phyloP scores from a whole-genome alignment of 2,797 vertebrate species.

The Urophycis tenuis region DNA sequence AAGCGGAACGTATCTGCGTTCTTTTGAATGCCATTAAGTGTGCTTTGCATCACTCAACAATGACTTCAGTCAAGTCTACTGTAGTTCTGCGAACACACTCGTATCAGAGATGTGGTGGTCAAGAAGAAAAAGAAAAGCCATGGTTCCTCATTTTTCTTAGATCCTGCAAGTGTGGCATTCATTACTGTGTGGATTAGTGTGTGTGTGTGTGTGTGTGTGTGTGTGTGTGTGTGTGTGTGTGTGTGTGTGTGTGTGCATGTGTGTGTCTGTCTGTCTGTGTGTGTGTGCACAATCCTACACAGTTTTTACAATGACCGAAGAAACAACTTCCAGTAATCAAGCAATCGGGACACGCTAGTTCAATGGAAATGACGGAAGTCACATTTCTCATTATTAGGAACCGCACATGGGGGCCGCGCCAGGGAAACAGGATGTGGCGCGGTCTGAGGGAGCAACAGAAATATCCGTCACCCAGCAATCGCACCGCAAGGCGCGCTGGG shows the following conservation, averaged over 20 bases:
- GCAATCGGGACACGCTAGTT: constrained; percentile 47
- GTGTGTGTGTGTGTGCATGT: constrained; percentile 25
- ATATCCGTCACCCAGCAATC: constrained; percentile 43
- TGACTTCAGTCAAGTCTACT: not conserved
- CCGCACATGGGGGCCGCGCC: constrained; percentile 51
- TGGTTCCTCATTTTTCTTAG: not conserved
- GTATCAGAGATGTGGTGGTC: not conserved
- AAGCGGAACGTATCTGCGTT: not conserved
- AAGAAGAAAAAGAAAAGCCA: not conserved
- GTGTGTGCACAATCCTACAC: constrained; percentile 43
- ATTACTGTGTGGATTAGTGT: too few species aligned
- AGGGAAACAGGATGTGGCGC: constrained; percentile 70
- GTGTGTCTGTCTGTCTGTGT: too few species aligned
- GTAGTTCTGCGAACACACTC: not conserved
- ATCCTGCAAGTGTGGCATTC: not conserved
- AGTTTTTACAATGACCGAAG: constrained; percentile 53
- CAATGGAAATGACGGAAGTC: constrained; percentile 72
- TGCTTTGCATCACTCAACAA: not conserved
- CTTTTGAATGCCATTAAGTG: not conserved
- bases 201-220: constrained; percentile 19
- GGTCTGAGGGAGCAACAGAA: constrained; percentile 64
- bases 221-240: constrained; percentile 11
- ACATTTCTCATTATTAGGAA: constrained; percentile 68
- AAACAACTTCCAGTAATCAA: constrained; percentile 68
- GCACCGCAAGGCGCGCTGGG: constrained; percentile 56